A percentile compares a stretch with the other conserved stretches of the same genome.
Evolutionary conservation across 2,113 vertebrate genomes (phyloP).

Genomic region (Gobius niger): DNA sequence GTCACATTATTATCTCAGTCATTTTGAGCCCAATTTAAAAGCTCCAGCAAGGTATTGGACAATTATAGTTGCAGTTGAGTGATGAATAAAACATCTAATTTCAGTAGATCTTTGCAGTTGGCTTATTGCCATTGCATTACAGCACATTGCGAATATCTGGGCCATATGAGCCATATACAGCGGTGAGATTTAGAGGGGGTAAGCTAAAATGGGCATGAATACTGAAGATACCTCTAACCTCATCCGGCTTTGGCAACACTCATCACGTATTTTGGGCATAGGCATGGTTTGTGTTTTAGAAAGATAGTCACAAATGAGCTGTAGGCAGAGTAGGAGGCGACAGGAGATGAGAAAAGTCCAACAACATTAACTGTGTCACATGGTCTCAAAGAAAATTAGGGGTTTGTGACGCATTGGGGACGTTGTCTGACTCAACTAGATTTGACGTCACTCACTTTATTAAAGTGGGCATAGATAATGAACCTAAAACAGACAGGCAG

Average conservation of each 20-base stretch:
- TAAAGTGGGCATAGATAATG: conserved; percentile 3
- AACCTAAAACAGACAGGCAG: not conserved
- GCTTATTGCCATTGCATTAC: not conserved
- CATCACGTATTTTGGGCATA: not conserved
- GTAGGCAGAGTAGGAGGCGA: not conserved
- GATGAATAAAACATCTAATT: not conserved
- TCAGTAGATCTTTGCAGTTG: not conserved
- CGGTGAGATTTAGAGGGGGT: not conserved
- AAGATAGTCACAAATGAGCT: not conserved
- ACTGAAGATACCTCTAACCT: not conserved
- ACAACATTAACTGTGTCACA: not conserved
- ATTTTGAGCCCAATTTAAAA: not conserved
- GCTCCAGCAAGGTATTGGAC: not conserved
- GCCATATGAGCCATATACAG: not conserved
- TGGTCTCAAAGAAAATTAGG: not conserved
- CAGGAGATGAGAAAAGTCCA: conserved; percentile 7
- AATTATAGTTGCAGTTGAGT: not conserved
- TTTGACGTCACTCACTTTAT: conserved; percentile 3
- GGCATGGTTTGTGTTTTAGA: not conserved
- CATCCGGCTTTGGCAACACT: not conserved
- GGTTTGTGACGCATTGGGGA: conserved; percentile 1
- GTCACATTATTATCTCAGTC: not conserved
- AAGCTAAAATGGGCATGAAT: not conserved
- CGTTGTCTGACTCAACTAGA: conserved; percentile 5
- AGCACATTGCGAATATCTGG: not conserved